These are phyloP conservation scores for Clunio marinus DNA, from an alignment of 2,888 invertebrate species.

Conservation along the genomic window DNA sequence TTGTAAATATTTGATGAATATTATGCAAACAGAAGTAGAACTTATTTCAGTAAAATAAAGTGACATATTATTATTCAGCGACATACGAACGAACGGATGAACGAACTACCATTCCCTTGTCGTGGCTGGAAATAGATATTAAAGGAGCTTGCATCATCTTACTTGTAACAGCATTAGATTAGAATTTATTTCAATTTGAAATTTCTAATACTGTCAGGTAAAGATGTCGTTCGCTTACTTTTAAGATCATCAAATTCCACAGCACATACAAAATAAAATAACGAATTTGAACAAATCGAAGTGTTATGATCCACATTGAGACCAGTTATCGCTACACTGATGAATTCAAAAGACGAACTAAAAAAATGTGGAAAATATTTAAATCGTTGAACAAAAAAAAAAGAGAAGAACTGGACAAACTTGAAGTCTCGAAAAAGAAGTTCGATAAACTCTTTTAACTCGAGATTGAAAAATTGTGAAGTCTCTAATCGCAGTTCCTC, in stretches of 20 bases:
- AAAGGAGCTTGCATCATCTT: slow-evolving; percentile 37
- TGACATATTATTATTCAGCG: no score
- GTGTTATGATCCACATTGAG: background rate
- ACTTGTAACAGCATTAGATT: slow-evolving; percentile 39
- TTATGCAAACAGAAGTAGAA: no score
- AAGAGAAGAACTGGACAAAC: slow-evolving; percentile 36
- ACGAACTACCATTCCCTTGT: no score
- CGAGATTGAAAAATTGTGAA: background rate
- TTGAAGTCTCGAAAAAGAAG: slow-evolving; percentile 7
- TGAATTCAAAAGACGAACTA: background rate
- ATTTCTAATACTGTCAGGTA: slow-evolving; percentile 39
- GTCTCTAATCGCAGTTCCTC: no score
- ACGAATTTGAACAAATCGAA: background rate
- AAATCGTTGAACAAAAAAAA: background rate
- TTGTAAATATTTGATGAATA: no score
- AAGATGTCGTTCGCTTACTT: slow-evolving; percentile 37
- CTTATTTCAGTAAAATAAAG: no score
- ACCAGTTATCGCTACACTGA: background rate
- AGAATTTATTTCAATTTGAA: slow-evolving; percentile 20
- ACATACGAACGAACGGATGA: no score
- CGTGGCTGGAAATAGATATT: no score
- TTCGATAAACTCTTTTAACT: slow-evolving; percentile 31
- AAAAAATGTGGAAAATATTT: slow-evolving; percentile 21
- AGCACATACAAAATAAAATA: background rate
- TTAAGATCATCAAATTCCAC: slow-evolving; percentile 12